Conservation (phyloP, 2,113 vertebrate species). For the Falcunculus frontatus region DNA sequence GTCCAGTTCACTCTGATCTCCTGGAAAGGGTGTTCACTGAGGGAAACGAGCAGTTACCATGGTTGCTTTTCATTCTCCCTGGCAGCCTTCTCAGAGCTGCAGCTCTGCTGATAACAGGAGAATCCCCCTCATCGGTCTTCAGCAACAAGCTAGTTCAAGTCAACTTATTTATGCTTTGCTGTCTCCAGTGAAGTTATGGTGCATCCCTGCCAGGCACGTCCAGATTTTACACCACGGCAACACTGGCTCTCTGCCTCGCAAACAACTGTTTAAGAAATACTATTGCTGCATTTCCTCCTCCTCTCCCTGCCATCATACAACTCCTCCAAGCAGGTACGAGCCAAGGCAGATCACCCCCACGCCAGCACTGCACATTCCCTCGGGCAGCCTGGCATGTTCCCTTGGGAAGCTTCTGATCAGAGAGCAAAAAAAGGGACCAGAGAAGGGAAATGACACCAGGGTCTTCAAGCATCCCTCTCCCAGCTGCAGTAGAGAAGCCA, state of each 20-base stretch:
- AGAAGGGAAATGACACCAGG: not conserved
- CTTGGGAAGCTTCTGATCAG: not conserved
- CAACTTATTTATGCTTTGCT: constrained; percentile 10
- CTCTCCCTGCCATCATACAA: not conserved
- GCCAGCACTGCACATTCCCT: not conserved
- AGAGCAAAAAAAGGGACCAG: not conserved
- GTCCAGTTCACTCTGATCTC: not conserved
- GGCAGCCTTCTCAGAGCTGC: not conserved
- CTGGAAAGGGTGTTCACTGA: not conserved
- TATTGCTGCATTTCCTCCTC: constrained; percentile 23
- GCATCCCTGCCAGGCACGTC: constrained; percentile 10
- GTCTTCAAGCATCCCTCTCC: not conserved
- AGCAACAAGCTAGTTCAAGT: not conserved
- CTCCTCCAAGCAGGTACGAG: not conserved
- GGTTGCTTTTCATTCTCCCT: constrained; percentile 7
- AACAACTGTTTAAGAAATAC: constrained; percentile 45
- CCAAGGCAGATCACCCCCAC: not conserved
- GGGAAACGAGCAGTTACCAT: constrained; percentile 5
- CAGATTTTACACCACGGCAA: not conserved
- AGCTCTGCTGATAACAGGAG: constrained; percentile 26
- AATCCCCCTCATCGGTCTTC: not conserved
- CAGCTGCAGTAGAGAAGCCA: not conserved
- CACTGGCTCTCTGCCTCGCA: constrained; percentile 17
- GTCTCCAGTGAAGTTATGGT: not conserved
- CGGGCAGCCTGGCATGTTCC: not conserved